Base-by-base conservation (phyloP, 2,113 vertebrate species). In the Macroglossus sobrinus region DNA sequence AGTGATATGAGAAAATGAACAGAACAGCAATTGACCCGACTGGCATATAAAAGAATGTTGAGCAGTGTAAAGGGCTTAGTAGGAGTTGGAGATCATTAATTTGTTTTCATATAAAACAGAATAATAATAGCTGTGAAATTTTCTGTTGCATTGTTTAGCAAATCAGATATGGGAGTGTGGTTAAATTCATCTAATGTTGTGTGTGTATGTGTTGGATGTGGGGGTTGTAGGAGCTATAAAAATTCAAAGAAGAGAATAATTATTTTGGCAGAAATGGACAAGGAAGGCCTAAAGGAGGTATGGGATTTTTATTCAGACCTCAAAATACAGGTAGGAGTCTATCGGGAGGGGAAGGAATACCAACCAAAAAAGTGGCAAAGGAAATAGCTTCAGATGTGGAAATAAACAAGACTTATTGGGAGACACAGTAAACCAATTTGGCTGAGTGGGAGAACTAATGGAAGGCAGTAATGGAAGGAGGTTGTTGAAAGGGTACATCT, bases 401-500 rank as follows among this genome's bases (percentile, higher is more conserved):
- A 59, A 55, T 4, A 40, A 64, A 69, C 6, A 12, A 71, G 30
- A 53, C 38, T 24, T 66, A 21, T 4, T 66, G 43, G 64, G 53
- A 94, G 63, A 64, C 35, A 19, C 45, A 68, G 33, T 63, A 66
- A 59, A 43, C 55, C 71, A 78, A 26, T 74, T 30, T 90, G 79
- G 19, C 55, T 26, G 68, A 95, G 19, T n/a, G 21, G 28, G 30
- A 78, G 26, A 53, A 55, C 55, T 66, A 55, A 69, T 9, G 21
- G 22, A 75, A 93, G 74, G 69, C 35, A 2, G 4, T 68, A 66
- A 63, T 47, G 45, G 72, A 93, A 95, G 69, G 14, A 9, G 22
- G 43, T 57, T 92, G 79, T 84, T 89, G 69, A 95, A 97, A 96
- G 79, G 26, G 50, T n/a, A 28, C 6, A 55, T 66, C 88, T 92